These are phyloP conservation scores for Scomber japonicus DNA, from an alignment of 2,113 vertebrate species.

Conservation along the genomic window DNA sequence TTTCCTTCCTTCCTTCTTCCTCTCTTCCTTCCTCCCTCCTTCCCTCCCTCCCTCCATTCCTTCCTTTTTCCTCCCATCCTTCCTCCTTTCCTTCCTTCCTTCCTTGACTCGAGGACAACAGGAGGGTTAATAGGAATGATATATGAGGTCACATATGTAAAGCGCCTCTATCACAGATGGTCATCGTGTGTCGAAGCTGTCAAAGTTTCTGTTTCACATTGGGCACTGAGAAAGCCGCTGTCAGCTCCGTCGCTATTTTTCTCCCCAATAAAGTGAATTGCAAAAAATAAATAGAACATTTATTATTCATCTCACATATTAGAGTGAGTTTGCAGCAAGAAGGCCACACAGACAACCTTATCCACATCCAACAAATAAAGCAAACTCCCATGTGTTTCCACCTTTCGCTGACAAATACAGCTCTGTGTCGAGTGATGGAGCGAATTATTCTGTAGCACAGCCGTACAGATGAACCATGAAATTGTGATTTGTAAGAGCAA, in stretches of 20 bases:
- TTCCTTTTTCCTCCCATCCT: no score
- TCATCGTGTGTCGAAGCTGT: neutral
- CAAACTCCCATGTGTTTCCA: constrained; percentile 24
- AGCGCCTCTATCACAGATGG: constrained; percentile 17
- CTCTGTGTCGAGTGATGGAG: constrained; percentile 52
- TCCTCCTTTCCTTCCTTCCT: no score
- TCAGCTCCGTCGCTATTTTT: neutral
- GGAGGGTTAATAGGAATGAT: neutral
- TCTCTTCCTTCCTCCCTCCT: no score
- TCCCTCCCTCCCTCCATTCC: no score
- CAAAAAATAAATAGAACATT: constrained; percentile 32
- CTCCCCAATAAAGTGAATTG: constrained; percentile 4
- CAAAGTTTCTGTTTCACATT: neutral
- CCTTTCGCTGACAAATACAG: constrained; percentile 26
- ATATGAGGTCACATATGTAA: neutral
- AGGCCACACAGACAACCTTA: constrained; percentile 49
- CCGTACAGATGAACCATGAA: constrained; percentile 51
- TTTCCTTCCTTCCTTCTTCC: no score
- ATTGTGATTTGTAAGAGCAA: constrained; percentile 49
- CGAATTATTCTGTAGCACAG: constrained; percentile 39
- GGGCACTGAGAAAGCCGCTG: neutral
- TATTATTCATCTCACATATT: constrained; percentile 51
- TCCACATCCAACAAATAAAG: constrained; percentile 42
- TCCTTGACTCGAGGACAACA: no score
- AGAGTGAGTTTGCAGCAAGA: constrained; percentile 5